Percentiles rank a stretch among this genome's conserved stretches.
These are phyloP conservation scores for Seira sanloemensis DNA, from an alignment of 2,888 invertebrate species.

Conservation along the genomic window DNA sequence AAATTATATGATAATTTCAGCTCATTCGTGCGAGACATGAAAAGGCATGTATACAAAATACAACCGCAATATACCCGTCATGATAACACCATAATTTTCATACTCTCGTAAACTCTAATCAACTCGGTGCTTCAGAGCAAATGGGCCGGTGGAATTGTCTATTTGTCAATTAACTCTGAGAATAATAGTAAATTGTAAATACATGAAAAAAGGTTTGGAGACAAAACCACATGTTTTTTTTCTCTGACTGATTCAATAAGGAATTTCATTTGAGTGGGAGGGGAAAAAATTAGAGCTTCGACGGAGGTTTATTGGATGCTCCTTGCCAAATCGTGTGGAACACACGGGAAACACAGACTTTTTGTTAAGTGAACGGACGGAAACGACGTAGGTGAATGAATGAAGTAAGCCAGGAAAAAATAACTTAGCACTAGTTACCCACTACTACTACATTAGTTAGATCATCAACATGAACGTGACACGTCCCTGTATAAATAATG, in stretches of 20 bases:
- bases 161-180: no score
- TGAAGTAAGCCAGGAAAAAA: neutral
- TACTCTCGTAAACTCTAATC: no score
- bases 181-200: neutral
- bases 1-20: no score
- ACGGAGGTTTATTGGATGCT: conserved; percentile 35
- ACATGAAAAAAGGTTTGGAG: neutral
- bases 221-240: conserved; percentile 27
- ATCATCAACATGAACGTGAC: neutral
- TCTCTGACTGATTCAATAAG: neutral
- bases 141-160: no score
- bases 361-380: neutral
- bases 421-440: neutral
- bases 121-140: no score
- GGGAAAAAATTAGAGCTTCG: conserved; percentile 29
- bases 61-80: no score
- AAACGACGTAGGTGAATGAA: neutral
- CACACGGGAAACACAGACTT: neutral
- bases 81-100: no score
- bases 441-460: neutral
- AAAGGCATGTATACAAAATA: no score
- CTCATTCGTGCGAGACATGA: no score
- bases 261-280: conserved; percentile 31
- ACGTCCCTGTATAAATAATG: conserved; percentile 7
- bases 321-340: conserved; percentile 24